These are phyloP conservation scores for Arremon aurantiirostris DNA, from an alignment of 2,797 vertebrate genomes.

Conservation along the genomic window DNA sequence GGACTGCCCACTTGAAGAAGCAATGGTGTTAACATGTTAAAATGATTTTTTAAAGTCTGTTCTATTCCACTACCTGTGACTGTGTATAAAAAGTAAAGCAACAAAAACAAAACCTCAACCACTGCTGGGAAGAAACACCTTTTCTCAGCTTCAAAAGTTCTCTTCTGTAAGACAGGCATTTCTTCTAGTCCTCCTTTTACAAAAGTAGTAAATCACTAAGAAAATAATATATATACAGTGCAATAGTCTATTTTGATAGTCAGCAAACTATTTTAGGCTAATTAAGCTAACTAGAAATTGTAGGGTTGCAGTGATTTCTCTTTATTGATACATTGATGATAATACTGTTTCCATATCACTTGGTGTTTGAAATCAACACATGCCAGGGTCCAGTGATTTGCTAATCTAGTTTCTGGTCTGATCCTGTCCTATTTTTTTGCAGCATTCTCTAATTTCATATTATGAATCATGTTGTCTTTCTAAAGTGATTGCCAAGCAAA, in stretches of 20 bases:
- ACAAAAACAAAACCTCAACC: background rate
- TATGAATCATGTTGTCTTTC: slow-evolving; percentile 28
- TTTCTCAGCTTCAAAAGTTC: background rate
- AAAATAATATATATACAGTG: background rate
- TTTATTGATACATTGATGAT: background rate
- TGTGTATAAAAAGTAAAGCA: background rate
- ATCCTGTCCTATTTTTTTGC: slow-evolving; percentile 25
- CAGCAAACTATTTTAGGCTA: background rate
- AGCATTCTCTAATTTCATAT: background rate
- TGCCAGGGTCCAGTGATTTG: slow-evolving; percentile 50
- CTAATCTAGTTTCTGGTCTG: slow-evolving; percentile 39
- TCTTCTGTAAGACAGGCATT: background rate
- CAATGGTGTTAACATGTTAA: rapidly evolving
- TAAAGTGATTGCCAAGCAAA: slow-evolving; percentile 62
- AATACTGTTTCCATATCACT: slow-evolving; percentile 36
- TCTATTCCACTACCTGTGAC: background rate
- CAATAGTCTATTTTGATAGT: background rate
- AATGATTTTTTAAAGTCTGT: background rate
- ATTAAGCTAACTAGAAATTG: slow-evolving; percentile 43
- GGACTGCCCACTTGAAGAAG: background rate
- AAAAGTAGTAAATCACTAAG: background rate
- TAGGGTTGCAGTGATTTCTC: slow-evolving; percentile 50
- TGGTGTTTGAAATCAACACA: background rate
- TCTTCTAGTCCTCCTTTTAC: background rate
- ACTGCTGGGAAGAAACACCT: background rate